Evolutionary conservation across 2,888 invertebrate genomes (phyloP).

Genomic region (Drosophila differens): DNA sequence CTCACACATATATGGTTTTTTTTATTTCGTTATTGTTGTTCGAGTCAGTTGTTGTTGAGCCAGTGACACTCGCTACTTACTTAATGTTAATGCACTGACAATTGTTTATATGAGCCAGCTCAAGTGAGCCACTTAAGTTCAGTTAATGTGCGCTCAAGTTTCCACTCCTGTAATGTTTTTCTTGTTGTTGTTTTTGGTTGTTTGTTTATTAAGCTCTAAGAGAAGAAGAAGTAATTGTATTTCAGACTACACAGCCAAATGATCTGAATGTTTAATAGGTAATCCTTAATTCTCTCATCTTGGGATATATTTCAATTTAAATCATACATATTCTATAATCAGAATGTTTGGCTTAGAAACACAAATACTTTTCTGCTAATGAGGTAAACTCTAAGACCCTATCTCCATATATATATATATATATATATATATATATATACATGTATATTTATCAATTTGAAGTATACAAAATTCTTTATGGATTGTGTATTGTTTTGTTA

Average conservation of each 20-base stretch:
- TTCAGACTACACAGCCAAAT: not conserved
- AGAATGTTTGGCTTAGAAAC: not conserved
- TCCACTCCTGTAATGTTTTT: not conserved
- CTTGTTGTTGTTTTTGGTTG: too few relatives aligned
- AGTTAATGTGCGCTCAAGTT: constrained; percentile 46
- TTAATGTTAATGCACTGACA: constrained; percentile 73
- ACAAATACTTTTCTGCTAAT: not conserved
- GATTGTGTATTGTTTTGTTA: not conserved
- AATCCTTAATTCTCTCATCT: not conserved
- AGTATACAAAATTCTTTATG: not conserved
- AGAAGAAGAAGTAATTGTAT: not conserved
- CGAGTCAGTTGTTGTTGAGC: constrained; percentile 1
- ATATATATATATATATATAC: not conserved
- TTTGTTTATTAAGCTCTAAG: not conserved
- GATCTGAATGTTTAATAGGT: not conserved
- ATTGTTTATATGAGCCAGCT: constrained; percentile 54
- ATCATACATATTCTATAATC: not conserved
- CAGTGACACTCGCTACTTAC: constrained; percentile 38
- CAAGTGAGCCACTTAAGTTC: constrained; percentile 65
- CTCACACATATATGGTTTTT: constrained; percentile 1
- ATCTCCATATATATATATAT: not conserved
- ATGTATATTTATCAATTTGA: not conserved
- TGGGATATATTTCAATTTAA: not conserved
- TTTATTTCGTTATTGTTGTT: not conserved
- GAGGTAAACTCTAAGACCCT: not conserved